phyloP scores from a whole-genome alignment of 2,888 invertebrate species.

The Parnassius apollo region DNA sequence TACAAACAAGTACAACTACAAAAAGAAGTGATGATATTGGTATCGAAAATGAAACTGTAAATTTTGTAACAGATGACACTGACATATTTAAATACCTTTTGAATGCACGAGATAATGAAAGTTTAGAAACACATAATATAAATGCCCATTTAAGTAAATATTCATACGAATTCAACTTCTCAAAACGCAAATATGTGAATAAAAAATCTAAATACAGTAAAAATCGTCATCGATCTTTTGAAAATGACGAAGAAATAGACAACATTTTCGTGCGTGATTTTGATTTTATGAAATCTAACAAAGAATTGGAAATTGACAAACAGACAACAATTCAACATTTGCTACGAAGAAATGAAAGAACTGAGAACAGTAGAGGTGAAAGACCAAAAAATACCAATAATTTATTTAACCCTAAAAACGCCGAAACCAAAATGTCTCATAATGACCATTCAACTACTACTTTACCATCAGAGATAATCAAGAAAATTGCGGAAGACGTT shows the following conservation, averaged over 20 bases:
- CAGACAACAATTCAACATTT: background rate
- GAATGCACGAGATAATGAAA: conserved; percentile 10
- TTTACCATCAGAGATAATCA: conserved; percentile 37
- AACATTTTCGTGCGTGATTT: conserved; percentile 3
- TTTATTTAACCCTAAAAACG: background rate
- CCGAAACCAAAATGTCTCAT: background rate
- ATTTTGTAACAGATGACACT: conserved; percentile 12
- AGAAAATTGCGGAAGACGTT: conserved; percentile 56
- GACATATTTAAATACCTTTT: conserved; percentile 25
- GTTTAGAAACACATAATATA: conserved; percentile 19
- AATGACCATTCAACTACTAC: conserved; percentile 3
- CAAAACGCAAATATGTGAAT: conserved; percentile 15
- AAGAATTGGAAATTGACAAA: background rate
- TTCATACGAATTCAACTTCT: conserved; percentile 23
- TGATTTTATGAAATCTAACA: conserved; percentile 3
- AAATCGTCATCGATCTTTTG: background rate
- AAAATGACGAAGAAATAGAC: conserved; percentile 6
- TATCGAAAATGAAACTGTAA: background rate
- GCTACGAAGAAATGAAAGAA: background rate
- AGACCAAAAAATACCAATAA: background rate
- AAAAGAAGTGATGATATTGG: background rate
- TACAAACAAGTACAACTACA: conserved; percentile 2
- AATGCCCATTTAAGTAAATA: conserved; percentile 23
- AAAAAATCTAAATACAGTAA: conserved; percentile 6
- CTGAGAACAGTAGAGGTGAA: conserved; percentile 1